These are phyloP conservation scores for Akabosia matsudoensis DNA, from an alignment of 1,140 invertebrate species.

Conservation along the genomic window DNA sequence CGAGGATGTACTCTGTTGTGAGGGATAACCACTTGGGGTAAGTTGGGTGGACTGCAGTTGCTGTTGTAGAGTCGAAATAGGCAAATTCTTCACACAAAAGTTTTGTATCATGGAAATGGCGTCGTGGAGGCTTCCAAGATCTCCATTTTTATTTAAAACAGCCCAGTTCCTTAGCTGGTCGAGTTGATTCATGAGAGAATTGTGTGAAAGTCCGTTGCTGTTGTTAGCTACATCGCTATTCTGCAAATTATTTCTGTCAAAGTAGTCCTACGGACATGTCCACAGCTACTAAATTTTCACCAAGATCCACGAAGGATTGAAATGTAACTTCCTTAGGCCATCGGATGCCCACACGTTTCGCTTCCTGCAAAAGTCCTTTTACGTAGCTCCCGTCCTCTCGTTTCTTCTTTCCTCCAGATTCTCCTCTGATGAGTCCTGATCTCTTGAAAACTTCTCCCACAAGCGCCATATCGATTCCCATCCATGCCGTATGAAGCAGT, in stretches of 20 bases:
- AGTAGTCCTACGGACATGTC: background rate
- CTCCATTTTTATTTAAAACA: background rate
- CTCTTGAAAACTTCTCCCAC: background rate
- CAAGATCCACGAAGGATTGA: background rate
- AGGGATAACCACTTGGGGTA: background rate
- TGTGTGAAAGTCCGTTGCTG: background rate
- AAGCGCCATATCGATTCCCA: background rate
- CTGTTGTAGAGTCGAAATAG: background rate
- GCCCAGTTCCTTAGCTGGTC: slow-evolving; percentile 8
- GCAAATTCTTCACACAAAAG: slow-evolving; percentile 1
- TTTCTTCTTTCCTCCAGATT: background rate
- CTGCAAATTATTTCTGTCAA: too few relatives aligned
- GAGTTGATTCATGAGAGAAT: background rate
- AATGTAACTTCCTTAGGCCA: background rate
- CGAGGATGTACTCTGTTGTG: background rate
- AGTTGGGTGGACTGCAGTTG: background rate
- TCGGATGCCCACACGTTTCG: background rate
- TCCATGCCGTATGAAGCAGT: background rate
- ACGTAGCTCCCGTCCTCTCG: background rate
- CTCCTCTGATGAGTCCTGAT: background rate
- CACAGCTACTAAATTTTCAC: background rate
- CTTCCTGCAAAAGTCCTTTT: background rate
- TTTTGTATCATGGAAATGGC: background rate
- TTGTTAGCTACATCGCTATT: background rate
- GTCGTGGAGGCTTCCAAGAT: background rate